These are phyloP conservation scores for Melanotaenia trifasciata DNA, from an alignment of 2,797 vertebrate genomes.

Conservation along the genomic window DNA sequence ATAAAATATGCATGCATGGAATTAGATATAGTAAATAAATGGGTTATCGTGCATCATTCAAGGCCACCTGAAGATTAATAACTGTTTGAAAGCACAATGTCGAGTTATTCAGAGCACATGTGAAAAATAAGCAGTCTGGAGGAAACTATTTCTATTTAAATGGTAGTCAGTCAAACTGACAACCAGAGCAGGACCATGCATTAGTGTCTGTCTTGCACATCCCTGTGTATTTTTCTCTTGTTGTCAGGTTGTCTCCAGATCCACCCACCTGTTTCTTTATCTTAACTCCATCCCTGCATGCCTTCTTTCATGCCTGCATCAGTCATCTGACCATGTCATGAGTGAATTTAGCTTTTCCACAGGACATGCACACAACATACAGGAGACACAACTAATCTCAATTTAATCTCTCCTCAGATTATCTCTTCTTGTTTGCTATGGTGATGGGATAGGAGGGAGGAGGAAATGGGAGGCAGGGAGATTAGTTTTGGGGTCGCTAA, in stretches of 20 bases:
- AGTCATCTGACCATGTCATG: slow-evolving; percentile 21
- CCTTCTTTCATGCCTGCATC: slow-evolving; percentile 10
- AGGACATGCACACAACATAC: slow-evolving; percentile 47
- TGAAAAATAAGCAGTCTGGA: neutral
- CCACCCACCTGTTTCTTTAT: slow-evolving; percentile 46
- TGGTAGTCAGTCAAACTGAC: slow-evolving; percentile 24
- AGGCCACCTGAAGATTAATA: neutral
- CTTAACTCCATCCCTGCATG: slow-evolving; percentile 14
- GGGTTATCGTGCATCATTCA: slow-evolving; percentile 12
- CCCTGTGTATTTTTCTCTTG: neutral
- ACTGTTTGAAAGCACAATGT: slow-evolving; percentile 1
- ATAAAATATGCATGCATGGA: slow-evolving; percentile 43
- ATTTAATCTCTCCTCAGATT: slow-evolving; percentile 73
- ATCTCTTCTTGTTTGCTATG: slow-evolving; percentile 53
- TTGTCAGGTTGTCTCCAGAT: slow-evolving; percentile 27
- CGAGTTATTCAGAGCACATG: slow-evolving; percentile 1
- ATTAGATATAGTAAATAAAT: slow-evolving; percentile 6
- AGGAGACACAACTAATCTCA: slow-evolving; percentile 71
- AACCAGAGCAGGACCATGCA: slow-evolving; percentile 15
- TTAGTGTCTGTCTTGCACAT: slow-evolving; percentile 19
- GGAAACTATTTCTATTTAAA: slow-evolving; percentile 22
- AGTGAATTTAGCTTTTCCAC: slow-evolving; percentile 21
- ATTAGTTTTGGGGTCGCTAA: slow-evolving; percentile 61
- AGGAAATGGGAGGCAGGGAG: slow-evolving; percentile 26
- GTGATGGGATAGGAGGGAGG: slow-evolving; percentile 38